A percentile compares a stretch with the other conserved stretches of the same genome.
Conservation (phyloP, 2,888 invertebrate genomes). For the Crioceris asparagi region DNA sequence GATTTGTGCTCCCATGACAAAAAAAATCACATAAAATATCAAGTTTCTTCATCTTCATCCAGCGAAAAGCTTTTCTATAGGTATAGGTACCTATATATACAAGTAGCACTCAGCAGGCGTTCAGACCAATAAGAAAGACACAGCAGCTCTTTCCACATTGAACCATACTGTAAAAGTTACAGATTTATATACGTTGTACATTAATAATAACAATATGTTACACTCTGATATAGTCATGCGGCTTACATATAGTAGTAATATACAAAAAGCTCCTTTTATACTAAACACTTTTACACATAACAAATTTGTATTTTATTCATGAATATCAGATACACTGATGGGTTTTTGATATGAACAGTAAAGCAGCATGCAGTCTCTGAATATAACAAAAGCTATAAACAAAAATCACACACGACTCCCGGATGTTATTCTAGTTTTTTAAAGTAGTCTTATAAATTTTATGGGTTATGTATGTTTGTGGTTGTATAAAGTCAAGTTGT, state of each 20-base stretch:
- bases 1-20: constrained; percentile 1
- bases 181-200: no score
- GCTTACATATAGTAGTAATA: no score
- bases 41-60: constrained; percentile 4
- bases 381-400: constrained; percentile 25
- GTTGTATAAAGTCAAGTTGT: no score
- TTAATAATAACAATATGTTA: no score
- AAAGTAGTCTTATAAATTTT: no score
- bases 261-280: no score
- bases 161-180: no score
- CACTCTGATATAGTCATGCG: no score
- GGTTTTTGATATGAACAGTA: constrained; percentile 30
- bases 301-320: constrained; percentile 36
- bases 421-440: constrained; percentile 11
- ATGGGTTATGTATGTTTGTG: no score
- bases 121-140: not conserved
- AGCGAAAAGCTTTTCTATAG: constrained; percentile 1
- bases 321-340: constrained; percentile 26
- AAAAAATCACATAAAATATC: constrained; percentile 9
- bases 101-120: not conserved
- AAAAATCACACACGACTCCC: constrained; percentile 23
- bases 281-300: constrained; percentile 29
- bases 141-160: no score
- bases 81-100: no score
- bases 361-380: constrained; percentile 27